These are phyloP conservation scores for Campoplex capitator DNA, from an alignment of 2,888 invertebrate genomes.

Conservation along the genomic window DNA sequence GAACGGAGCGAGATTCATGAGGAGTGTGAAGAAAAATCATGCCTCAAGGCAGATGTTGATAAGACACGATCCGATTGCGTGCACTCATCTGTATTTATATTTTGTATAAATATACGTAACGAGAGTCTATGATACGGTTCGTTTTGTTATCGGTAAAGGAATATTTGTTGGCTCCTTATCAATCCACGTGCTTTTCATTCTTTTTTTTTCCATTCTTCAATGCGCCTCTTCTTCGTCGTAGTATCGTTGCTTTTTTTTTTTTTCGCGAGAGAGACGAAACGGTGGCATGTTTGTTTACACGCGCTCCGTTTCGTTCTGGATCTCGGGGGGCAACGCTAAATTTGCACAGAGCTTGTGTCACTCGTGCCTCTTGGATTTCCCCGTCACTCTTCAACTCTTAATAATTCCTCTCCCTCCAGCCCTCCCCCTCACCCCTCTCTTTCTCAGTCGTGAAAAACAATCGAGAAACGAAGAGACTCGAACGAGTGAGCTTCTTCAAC, in stretches of 20 bases:
- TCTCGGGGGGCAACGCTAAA: conserved; percentile 38
- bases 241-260: neutral
- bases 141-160: neutral
- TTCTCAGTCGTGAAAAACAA: neutral
- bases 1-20: neutral
- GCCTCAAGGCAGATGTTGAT: neutral
- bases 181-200: conserved; percentile 12
- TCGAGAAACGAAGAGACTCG: neutral
- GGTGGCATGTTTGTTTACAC: conserved; percentile 44
- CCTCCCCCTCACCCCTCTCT: too few species aligned
- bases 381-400: conserved; percentile 28
- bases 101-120: neutral
- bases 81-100: neutral
- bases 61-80: neutral
- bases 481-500: neutral
- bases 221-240: neutral
- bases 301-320: conserved; percentile 27
- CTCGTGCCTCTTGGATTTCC: neutral
- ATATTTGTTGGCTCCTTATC: neutral
- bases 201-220: neutral
- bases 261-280: neutral
- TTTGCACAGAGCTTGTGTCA: conserved; percentile 41
- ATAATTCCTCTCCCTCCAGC: conserved; percentile 2
- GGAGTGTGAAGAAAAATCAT: neutral
- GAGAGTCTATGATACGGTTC: neutral